phyloP scores from a whole-genome alignment of 2,113 vertebrate genomes.

The Upupa epops region DNA sequence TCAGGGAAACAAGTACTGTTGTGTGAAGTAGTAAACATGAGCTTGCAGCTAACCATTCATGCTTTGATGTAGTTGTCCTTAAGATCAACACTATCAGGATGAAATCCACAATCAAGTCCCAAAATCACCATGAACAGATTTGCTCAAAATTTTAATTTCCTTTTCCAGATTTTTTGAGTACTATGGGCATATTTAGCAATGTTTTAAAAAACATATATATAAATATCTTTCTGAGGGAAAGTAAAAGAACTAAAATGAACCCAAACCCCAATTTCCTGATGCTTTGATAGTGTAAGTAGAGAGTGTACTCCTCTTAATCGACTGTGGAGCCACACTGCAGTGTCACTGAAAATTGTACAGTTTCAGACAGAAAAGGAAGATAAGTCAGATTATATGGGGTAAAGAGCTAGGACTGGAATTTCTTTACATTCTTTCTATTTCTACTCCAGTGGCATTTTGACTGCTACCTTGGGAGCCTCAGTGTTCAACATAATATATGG shows the following conservation, averaged over 20 bases:
- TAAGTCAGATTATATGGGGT: neutral
- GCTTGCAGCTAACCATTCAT: constrained; percentile 65
- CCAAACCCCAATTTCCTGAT: neutral
- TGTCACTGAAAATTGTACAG: neutral
- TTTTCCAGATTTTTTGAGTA: neutral
- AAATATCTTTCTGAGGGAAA: neutral
- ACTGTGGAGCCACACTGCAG: neutral
- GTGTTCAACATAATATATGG: neutral
- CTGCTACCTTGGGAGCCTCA: neutral
- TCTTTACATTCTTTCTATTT: neutral
- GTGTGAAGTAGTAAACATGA: constrained; percentile 63
- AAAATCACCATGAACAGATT: neutral
- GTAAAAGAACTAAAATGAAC: neutral
- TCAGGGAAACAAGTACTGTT: constrained; percentile 70
- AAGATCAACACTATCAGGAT: constrained; percentile 41
- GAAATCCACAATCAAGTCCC: constrained; percentile 44
- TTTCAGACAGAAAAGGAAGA: neutral
- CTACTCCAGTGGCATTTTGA: neutral
- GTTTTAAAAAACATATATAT: too few relatives aligned
- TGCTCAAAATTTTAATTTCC: neutral
- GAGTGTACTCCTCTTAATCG: neutral
- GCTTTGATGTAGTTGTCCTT: constrained; percentile 41
- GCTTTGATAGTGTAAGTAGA: neutral
- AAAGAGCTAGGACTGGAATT: neutral
- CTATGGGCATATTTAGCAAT: neutral